Conservation (phyloP, 2,797 vertebrate species). For the Ataeniobius toweri region DNA sequence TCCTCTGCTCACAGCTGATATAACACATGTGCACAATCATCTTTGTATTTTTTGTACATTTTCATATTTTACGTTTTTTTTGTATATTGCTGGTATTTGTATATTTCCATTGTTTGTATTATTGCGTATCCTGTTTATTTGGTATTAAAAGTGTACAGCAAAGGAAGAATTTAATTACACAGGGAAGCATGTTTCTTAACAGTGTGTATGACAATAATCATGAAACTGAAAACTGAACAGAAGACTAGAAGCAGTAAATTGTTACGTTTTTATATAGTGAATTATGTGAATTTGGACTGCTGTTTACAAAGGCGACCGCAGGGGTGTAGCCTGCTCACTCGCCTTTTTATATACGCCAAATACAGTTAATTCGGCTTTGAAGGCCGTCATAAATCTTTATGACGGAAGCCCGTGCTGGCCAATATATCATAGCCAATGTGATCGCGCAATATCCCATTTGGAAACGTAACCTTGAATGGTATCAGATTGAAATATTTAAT, state of each 20-base stretch:
- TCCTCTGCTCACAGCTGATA: too few species aligned
- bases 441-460: conserved; percentile 43
- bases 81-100: too few species aligned
- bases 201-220: too few species aligned
- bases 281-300: conserved; percentile 48
- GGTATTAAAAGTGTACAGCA: too few species aligned
- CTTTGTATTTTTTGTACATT: too few species aligned
- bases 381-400: conserved; percentile 66
- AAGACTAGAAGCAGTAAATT: background rate
- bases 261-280: conserved; percentile 17
- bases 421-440: conserved; percentile 51
- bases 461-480: conserved; percentile 46
- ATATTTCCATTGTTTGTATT: too few species aligned
- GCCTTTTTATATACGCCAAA: conserved; percentile 37
- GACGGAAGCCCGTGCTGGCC: conserved; percentile 50
- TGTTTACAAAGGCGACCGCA: conserved; percentile 45
- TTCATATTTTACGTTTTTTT: too few species aligned
- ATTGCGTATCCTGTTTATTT: too few species aligned
- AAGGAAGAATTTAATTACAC: too few species aligned
- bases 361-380: conserved; percentile 65
- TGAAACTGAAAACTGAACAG: too few species aligned
- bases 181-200: too few species aligned
- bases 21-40: too few species aligned
- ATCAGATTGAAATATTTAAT: conserved; percentile 51
- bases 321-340: conserved; percentile 45